Percentiles rank a stretch among this genome's conserved stretches.
Conservation (phyloP, 2,797 vertebrate genomes). For the Sarcophilus harrisii region DNA sequence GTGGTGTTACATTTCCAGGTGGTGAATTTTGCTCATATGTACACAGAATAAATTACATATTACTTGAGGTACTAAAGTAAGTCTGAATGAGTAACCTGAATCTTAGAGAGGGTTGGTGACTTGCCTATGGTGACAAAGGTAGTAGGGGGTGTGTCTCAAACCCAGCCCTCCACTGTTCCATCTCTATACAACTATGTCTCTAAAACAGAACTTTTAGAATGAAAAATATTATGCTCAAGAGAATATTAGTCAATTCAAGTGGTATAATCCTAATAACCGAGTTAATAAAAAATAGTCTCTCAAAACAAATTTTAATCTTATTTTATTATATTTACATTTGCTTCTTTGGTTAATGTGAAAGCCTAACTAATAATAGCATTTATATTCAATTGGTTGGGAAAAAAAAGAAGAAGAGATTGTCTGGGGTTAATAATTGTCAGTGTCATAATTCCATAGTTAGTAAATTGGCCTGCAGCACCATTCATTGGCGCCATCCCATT, state of each 20-base stretch:
- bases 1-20: background rate
- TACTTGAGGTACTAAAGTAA: background rate
- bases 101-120: background rate
- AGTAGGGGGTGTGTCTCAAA: background rate
- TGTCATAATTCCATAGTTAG: conserved; percentile 23
- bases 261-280: background rate
- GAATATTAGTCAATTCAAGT: conserved; percentile 41
- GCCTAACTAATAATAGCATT: conserved; percentile 45
- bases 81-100: background rate
- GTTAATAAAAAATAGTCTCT: conserved; percentile 34
- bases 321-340: conserved; percentile 49
- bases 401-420: conserved; percentile 21
- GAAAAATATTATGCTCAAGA: conserved; percentile 18
- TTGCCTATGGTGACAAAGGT: background rate
- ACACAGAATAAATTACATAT: background rate
- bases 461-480: conserved; percentile 9
- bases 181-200: background rate
- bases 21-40: background rate
- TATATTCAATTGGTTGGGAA: conserved; percentile 36
- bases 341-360: conserved; percentile 53
- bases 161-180: background rate
- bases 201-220: conserved; percentile 14
- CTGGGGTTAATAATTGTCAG: conserved; percentile 32
- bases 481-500: conserved; percentile 11
- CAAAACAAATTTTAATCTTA: background rate